Conservation (phyloP, 2,888 invertebrate species). For the Coenonympha arcania region DNA sequence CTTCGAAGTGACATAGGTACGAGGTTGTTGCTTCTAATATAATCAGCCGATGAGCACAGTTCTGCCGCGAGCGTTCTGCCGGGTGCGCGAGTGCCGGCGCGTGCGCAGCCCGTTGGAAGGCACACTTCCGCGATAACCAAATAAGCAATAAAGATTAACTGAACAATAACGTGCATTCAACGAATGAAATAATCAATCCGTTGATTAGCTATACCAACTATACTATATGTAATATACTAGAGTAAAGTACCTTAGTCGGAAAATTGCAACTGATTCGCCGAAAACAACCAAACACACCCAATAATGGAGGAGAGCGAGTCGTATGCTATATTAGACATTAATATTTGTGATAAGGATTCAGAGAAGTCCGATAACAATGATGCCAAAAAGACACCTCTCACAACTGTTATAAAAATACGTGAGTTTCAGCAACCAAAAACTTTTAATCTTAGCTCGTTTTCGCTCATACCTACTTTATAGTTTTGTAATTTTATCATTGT, state of each 20-base stretch:
- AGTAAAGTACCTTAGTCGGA: background rate
- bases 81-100: constrained; percentile 17
- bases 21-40: constrained; percentile 42
- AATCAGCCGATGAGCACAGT: constrained; percentile 35
- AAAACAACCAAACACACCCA: background rate
- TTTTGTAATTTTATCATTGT: background rate
- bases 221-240: constrained; percentile 5
- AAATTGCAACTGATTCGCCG: background rate
- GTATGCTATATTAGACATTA: constrained; percentile 59
- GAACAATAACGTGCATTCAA: constrained; percentile 3
- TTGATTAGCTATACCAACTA: background rate
- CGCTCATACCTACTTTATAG: background rate
- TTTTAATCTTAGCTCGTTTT: too few species aligned
- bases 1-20: constrained; percentile 29
- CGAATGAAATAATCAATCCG: background rate
- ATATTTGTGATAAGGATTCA: constrained; percentile 47
- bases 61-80: constrained; percentile 27
- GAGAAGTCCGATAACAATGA: constrained; percentile 37
- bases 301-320: constrained; percentile 41
- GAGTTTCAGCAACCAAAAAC: constrained; percentile 37
- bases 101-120: constrained; percentile 17
- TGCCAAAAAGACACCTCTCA: constrained; percentile 41
- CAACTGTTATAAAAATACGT: constrained; percentile 59
- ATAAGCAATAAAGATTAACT: constrained; percentile 12
- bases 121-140: constrained; percentile 16